phyloP scores from a whole-genome alignment of 2,888 invertebrate genomes.

The Latheticus oryzae region DNA sequence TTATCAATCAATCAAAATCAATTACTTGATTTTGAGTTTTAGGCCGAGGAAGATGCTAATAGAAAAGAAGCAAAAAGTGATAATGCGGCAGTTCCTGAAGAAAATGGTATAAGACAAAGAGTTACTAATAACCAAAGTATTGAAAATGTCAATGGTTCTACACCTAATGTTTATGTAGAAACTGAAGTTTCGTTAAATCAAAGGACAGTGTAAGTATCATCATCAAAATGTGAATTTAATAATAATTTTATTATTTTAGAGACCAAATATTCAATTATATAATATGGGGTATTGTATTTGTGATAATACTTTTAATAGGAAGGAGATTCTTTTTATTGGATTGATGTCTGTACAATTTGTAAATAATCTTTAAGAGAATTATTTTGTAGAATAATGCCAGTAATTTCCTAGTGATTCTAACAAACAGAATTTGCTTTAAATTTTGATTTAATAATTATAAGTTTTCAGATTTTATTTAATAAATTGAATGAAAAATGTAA shows the following conservation, averaged over 20 bases:
- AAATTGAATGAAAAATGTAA: too few species aligned
- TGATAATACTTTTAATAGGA: slow-evolving; percentile 66
- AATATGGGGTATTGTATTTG: slow-evolving; percentile 65
- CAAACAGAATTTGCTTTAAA: too few species aligned
- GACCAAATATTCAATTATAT: slow-evolving; percentile 67
- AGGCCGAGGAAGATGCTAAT: slow-evolving; percentile 63
- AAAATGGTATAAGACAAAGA: slow-evolving; percentile 45
- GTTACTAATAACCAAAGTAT: slow-evolving; percentile 30
- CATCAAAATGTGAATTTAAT: slow-evolving; percentile 12
- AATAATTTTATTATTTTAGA: slow-evolving; percentile 57
- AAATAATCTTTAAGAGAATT: slow-evolving; percentile 29
- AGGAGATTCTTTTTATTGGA: slow-evolving; percentile 67
- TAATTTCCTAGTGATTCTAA: too few species aligned
- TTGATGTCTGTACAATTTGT: slow-evolving; percentile 20
- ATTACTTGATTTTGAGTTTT: slow-evolving; percentile 20
- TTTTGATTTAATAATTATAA: too few species aligned
- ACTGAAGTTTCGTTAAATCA: slow-evolving; percentile 56
- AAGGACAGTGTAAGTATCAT: slow-evolving; percentile 59
- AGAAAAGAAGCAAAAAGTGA: slow-evolving; percentile 47
- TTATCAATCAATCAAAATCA: slow-evolving; percentile 2
- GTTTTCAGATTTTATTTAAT: too few species aligned
- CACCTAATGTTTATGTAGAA: slow-evolving; percentile 37
- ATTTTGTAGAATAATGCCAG: too few species aligned
- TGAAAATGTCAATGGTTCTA: slow-evolving; percentile 40
- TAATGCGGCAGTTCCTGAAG: slow-evolving; percentile 53